These are phyloP conservation scores for Indicator indicator DNA, from an alignment of 2,113 vertebrate species.

Conservation along the genomic window DNA sequence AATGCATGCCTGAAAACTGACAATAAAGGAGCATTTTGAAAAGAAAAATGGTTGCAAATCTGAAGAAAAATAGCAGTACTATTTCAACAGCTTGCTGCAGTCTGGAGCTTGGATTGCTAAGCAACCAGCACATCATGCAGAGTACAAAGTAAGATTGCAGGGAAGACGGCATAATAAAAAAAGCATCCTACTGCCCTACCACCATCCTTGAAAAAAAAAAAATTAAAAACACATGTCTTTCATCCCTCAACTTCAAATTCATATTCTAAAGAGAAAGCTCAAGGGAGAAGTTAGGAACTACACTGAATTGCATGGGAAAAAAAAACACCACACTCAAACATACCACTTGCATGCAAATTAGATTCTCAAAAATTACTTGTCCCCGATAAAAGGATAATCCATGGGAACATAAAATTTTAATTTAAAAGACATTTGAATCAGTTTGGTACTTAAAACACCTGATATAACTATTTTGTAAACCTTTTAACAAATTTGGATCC, in stretches of 20 bases:
- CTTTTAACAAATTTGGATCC: not conserved
- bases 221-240: not conserved
- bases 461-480: not conserved
- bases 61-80: not conserved
- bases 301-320: not conserved
- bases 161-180: not conserved
- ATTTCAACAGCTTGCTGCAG: slow-evolving; percentile 7
- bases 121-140: not conserved
- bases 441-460: not conserved
- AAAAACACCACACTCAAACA: not conserved
- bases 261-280: not conserved
- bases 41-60: not conserved
- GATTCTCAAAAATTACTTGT: not conserved
- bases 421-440: not conserved
- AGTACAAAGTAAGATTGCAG: not conserved
- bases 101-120: slow-evolving; percentile 40
- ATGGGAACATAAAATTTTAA: not conserved
- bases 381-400: not conserved
- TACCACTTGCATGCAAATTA: not conserved
- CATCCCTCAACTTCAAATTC: not conserved
- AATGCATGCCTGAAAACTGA: not conserved
- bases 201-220: not conserved
- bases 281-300: not conserved
- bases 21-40: not conserved
- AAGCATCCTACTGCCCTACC: not conserved